phyloP scores from a whole-genome alignment of 1,140 invertebrate genomes.

The Chionoecetes opilio region DNA sequence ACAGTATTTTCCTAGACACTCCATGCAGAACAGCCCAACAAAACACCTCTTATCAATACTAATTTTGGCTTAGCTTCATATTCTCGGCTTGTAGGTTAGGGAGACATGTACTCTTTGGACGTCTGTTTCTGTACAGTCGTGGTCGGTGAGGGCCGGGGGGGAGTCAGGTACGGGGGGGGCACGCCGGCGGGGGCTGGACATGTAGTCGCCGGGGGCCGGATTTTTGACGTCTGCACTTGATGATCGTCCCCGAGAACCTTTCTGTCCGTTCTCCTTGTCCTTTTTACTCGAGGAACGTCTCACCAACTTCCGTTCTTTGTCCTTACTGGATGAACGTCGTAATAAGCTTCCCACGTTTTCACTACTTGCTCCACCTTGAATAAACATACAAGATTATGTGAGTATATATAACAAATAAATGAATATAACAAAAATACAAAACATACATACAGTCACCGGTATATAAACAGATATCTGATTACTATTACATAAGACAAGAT shows the following conservation, averaged over 20 bases:
- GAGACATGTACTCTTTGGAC: slow-evolving; percentile 88
- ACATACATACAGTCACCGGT: too few species aligned
- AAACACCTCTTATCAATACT: slow-evolving; percentile 30
- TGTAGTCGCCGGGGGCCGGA: slow-evolving; percentile 48
- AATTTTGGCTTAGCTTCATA: slow-evolving; percentile 82
- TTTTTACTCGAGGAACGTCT: slow-evolving; percentile 88
- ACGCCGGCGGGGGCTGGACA: slow-evolving; percentile 45
- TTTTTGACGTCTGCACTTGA: slow-evolving; percentile 78
- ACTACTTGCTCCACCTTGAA: slow-evolving; percentile 74
- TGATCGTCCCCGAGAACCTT: slow-evolving; percentile 73
- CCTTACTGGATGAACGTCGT: slow-evolving; percentile 87
- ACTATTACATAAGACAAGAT: too few species aligned
- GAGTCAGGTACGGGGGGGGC: slow-evolving; percentile 65
- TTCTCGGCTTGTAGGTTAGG: slow-evolving; percentile 88
- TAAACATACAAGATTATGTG: not conserved
- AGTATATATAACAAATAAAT: too few species aligned
- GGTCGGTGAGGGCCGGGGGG: slow-evolving; percentile 82
- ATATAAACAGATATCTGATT: too few species aligned
- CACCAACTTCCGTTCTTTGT: slow-evolving; percentile 87
- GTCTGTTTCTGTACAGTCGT: slow-evolving; percentile 86
- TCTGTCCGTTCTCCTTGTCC: slow-evolving; percentile 83
- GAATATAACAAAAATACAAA: too few species aligned
- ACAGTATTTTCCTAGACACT: not conserved
- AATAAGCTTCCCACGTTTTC: slow-evolving; percentile 84
- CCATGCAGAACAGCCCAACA: slow-evolving; percentile 1